A percentile compares a stretch with the other conserved stretches of the same genome.
Evolutionary conservation across 2,888 invertebrate genomes (phyloP).

Genomic region (Zaprionus obscuricornis): DNA sequence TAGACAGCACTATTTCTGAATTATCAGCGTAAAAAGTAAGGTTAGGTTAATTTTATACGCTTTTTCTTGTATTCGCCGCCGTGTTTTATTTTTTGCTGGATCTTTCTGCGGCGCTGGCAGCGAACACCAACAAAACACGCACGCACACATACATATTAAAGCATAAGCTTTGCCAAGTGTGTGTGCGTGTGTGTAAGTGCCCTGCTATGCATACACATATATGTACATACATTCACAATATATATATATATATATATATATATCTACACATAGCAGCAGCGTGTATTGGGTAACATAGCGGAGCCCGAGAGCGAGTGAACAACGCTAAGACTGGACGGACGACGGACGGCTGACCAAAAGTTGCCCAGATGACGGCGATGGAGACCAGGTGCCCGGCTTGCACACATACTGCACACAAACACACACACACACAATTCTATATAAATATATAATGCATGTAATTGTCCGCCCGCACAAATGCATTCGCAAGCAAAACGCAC

Average conservation of each 20-base stretch:
- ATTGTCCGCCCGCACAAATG: slow-evolving; percentile 37
- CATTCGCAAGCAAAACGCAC: slow-evolving; percentile 27
- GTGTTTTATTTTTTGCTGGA: slow-evolving; percentile 72
- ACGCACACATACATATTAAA: slow-evolving; percentile 12
- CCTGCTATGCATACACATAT: slow-evolving; percentile 25
- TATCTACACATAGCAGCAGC: slow-evolving; percentile 33
- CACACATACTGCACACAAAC: slow-evolving; percentile 34
- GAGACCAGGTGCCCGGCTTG: slow-evolving; percentile 67
- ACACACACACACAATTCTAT: slow-evolving; percentile 35
- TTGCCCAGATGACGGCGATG: slow-evolving; percentile 46
- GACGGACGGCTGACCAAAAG: slow-evolving; percentile 46
- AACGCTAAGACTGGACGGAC: slow-evolving; percentile 36
- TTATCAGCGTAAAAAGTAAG: slow-evolving; percentile 75
- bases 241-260: slow-evolving; percentile 23
- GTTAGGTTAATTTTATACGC: slow-evolving; percentile 75
- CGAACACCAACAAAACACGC: slow-evolving; percentile 46
- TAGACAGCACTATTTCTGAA: slow-evolving; percentile 68
- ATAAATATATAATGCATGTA: slow-evolving; percentile 23
- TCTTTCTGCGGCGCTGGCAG: slow-evolving; percentile 73
- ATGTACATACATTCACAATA: slow-evolving; percentile 1
- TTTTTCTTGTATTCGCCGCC: slow-evolving; percentile 53
- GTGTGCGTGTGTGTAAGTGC: slow-evolving; percentile 30
- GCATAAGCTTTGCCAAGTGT: slow-evolving; percentile 7
- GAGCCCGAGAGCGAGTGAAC: slow-evolving; percentile 23
- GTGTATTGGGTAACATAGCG: slow-evolving; percentile 69